These are phyloP conservation scores for Dendronephthya gigantea DNA, from an alignment of 64 coral and sea anemone genomes.

Conservation along the genomic window DNA sequence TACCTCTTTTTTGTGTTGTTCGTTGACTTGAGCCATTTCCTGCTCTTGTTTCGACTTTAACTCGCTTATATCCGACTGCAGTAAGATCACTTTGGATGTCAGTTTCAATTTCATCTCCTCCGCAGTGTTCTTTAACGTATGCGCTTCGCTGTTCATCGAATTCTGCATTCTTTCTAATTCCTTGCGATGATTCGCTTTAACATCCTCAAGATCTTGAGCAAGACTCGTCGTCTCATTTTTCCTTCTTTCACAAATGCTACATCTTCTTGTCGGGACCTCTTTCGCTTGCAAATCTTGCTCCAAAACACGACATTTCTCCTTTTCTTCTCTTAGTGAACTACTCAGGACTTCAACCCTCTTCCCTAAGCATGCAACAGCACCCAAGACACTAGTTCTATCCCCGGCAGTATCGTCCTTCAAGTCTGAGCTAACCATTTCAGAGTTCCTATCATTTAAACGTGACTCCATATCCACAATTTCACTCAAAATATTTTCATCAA, in stretches of 20 bases:
- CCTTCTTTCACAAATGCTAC: not conserved
- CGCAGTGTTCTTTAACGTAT: constrained; percentile 39
- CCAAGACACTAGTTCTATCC: constrained; percentile 58
- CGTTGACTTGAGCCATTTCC: constrained; percentile 49
- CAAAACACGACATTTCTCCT: constrained; percentile 37
- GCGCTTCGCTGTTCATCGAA: not conserved
- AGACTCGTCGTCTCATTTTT: not conserved
- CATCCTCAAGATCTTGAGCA: constrained; percentile 3
- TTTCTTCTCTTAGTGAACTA: constrained; percentile 38
- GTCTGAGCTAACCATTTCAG: constrained; percentile 42
- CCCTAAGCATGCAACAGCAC: constrained; percentile 49
- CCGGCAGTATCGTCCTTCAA: constrained; percentile 43
- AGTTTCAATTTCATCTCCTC: constrained; percentile 72
- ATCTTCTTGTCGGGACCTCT: not conserved
- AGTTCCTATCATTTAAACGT: constrained; percentile 49
- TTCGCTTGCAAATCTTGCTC: constrained; percentile 26
- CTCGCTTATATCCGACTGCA: constrained; percentile 97
- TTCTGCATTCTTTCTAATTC: constrained; percentile 47
- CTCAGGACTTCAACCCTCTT: constrained; percentile 60
- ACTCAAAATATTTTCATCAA: constrained; percentile 60
- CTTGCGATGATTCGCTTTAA: not conserved
- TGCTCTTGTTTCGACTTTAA: constrained; percentile 65
- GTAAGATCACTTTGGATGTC: constrained; percentile 78
- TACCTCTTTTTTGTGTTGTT: constrained; percentile 58
- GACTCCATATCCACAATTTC: constrained; percentile 63